A percentile compares a stretch with the other conserved stretches of the same genome.
Conservation (phyloP, 2,888 invertebrate species). For the Chrysotoxum bicinctum region DNA sequence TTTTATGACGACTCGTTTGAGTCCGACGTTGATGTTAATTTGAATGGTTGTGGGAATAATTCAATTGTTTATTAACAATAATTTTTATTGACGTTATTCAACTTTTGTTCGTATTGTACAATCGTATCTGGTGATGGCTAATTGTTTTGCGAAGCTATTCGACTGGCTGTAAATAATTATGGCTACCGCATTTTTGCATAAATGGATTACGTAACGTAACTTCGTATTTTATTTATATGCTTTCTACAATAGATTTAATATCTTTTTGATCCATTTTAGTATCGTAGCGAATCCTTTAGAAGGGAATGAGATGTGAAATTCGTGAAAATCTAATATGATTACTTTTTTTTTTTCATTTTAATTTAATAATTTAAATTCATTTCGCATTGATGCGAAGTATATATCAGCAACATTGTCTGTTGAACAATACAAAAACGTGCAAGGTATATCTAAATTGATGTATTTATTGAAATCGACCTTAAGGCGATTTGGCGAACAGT, state of each 20-base stretch:
- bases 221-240: neutral
- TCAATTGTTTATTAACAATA: constrained; percentile 47
- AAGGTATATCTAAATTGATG: constrained; percentile 20
- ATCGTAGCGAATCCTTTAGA: neutral
- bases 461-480: constrained; percentile 18
- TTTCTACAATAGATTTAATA: neutral
- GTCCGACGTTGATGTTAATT: constrained; percentile 11
- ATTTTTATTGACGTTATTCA: constrained; percentile 34
- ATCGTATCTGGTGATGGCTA: neutral
- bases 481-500: constrained; percentile 4
- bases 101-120: neutral
- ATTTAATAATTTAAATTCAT: constrained; percentile 35
- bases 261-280: constrained; percentile 7
- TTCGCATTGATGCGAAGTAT: neutral
- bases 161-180: neutral
- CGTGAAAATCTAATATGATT: neutral
- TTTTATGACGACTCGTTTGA: constrained; percentile 18
- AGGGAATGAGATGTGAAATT: neutral
- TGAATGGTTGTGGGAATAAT: constrained; percentile 32
- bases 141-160: constrained; percentile 29
- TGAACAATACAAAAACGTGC: constrained; percentile 33
- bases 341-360: constrained; percentile 1
- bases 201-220: constrained; percentile 1
- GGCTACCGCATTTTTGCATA: neutral
- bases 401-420: constrained; percentile 1